A percentile compares a stretch with the other conserved stretches of the same genome.
These are phyloP conservation scores for Synergus itoensis DNA, from an alignment of 2,888 invertebrate species.

Conservation along the genomic window DNA sequence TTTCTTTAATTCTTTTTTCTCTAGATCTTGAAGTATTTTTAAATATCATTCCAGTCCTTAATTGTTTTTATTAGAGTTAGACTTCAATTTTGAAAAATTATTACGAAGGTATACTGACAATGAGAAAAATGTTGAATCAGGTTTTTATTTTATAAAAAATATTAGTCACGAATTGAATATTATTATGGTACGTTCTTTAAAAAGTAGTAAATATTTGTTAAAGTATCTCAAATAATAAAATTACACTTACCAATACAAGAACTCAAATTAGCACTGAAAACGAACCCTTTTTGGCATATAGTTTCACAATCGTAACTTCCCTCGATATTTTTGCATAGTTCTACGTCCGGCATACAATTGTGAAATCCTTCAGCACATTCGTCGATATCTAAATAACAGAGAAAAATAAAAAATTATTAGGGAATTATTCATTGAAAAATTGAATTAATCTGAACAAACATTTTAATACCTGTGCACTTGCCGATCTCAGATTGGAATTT, in stretches of 20 bases:
- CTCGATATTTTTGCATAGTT: constrained; percentile 89
- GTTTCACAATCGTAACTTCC: constrained; percentile 87
- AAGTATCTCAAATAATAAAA: not conserved
- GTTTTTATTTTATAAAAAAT: not conserved
- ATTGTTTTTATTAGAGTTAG: constrained; percentile 11
- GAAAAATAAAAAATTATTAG: not conserved
- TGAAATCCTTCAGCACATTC: constrained; percentile 90
- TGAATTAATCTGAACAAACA: not conserved
- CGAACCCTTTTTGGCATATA: constrained; percentile 69
- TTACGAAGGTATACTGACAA: not conserved
- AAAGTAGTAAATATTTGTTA: not conserved
- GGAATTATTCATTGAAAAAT: not conserved
- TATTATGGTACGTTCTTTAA: not conserved
- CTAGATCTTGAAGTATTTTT: constrained; percentile 30
- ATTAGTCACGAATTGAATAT: not conserved
- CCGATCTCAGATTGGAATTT: constrained; percentile 78
- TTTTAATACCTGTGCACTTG: constrained; percentile 79
- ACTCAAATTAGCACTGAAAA: constrained; percentile 64
- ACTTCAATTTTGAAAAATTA: constrained; percentile 4
- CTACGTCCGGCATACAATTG: constrained; percentile 85
- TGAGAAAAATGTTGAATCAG: not conserved
- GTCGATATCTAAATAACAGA: constrained; percentile 83
- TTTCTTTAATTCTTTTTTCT: constrained; percentile 10
- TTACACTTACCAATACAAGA: constrained; percentile 70
- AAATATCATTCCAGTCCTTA: not conserved